A percentile compares a stretch with the other conserved stretches of the same genome.
Evolutionary conservation across 2,888 invertebrate species (phyloP).

Genomic region (Gymnosoma rotundatum): DNA sequence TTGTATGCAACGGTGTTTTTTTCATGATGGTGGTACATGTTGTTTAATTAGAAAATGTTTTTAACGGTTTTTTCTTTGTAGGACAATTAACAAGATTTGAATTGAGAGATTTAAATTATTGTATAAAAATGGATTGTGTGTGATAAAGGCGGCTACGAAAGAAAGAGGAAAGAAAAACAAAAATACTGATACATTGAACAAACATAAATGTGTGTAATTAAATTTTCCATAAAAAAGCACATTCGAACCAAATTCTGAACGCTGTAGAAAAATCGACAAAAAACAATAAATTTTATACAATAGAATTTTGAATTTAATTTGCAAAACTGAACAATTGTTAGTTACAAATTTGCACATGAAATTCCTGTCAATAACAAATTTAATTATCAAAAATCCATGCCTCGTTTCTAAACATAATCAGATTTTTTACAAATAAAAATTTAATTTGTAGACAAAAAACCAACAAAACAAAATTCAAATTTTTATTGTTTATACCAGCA

Average conservation of each 20-base stretch:
- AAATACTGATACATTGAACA: not conserved
- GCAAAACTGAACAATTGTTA: conserved; percentile 11
- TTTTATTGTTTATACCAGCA: no score
- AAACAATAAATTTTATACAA: conserved; percentile 41
- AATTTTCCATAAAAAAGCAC: conserved; percentile 44
- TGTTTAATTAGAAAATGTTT: conserved; percentile 71
- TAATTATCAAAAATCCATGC: conserved; percentile 5
- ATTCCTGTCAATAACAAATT: conserved; percentile 31
- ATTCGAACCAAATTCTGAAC: conserved; percentile 14
- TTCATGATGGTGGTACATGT: conserved; percentile 55
- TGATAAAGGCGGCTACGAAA: not conserved
- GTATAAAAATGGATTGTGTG: conserved; percentile 14
- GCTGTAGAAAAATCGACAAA: conserved; percentile 6
- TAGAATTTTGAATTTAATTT: conserved; percentile 42
- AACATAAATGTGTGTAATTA: conserved; percentile 9
- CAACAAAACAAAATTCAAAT: no score
- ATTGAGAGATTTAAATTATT: conserved; percentile 70
- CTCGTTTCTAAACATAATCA: not conserved
- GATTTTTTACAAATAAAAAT: conserved; percentile 1
- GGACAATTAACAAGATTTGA: conserved; percentile 70
- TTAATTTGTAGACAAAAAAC: not conserved
- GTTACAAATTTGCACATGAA: conserved; percentile 18
- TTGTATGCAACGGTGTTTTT: conserved; percentile 57
- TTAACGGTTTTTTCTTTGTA: conserved; percentile 70
- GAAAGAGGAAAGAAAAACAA: not conserved